Percentiles rank a stretch among this genome's conserved stretches.
These are phyloP conservation scores for Axinella damicornis DNA, from an alignment of 37 sponge, comb jelly and placozoan species.

Conservation along the genomic window DNA sequence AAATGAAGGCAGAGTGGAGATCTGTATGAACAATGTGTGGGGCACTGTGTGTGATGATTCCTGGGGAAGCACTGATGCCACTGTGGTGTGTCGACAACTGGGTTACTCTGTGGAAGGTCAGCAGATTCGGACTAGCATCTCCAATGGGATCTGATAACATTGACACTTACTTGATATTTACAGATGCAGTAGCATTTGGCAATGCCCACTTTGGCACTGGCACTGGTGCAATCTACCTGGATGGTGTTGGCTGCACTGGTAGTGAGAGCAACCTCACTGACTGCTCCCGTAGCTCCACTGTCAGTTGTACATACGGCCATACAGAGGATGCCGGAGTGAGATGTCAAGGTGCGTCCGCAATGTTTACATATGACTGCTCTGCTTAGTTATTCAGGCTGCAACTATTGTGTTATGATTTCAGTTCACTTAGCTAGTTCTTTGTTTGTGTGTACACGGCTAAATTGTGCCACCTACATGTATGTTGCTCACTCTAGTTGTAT, in stretches of 20 bases:
- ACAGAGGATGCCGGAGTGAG: constrained; percentile 31
- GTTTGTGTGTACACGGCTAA: too few species aligned
- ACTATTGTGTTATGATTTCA: too few species aligned
- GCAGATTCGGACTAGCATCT: too few species aligned
- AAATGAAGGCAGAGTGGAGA: background rate
- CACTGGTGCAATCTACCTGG: background rate
- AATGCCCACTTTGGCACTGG: too few species aligned
- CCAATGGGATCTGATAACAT: too few species aligned
- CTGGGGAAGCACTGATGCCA: background rate
- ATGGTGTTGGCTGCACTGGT: constrained; percentile 11
- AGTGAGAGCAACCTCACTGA: constrained; percentile 1
- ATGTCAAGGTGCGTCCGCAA: constrained; percentile 11
- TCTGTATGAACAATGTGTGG: constrained; percentile 9
- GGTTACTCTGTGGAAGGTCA: background rate
- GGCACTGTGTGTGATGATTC: constrained; percentile 6
- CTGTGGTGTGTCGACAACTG: constrained; percentile 2
- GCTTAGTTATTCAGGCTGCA: too few species aligned
- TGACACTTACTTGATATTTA: background rate
- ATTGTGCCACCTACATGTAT: too few species aligned
- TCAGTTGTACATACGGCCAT: background rate
- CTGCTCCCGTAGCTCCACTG: constrained; percentile 5
- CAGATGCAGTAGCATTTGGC: too few species aligned
- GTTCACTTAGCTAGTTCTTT: too few species aligned
- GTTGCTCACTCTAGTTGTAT: background rate
- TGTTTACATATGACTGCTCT: too few species aligned